These are phyloP conservation scores for Paramisgurnus dabryanus DNA, from an alignment of 2,113 vertebrate species.

Conservation along the genomic window DNA sequence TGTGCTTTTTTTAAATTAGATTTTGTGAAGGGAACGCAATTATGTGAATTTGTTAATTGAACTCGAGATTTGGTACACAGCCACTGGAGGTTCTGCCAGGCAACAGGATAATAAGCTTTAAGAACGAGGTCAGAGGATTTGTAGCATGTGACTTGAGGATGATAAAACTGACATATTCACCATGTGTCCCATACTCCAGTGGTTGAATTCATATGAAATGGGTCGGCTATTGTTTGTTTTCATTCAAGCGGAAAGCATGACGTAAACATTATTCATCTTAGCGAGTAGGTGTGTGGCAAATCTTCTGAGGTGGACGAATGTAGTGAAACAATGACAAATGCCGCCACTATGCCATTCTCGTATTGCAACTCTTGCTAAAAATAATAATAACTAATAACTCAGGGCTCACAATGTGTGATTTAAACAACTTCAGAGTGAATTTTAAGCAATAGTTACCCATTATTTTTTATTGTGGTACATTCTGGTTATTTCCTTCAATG, in stretches of 20 bases:
- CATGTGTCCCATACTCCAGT: constrained; percentile 28
- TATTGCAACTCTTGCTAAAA: constrained; percentile 1
- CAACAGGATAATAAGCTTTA: constrained; percentile 45
- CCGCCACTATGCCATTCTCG: background rate
- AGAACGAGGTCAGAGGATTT: constrained; percentile 57
- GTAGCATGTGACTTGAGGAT: constrained; percentile 35
- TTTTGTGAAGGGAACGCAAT: constrained; percentile 53
- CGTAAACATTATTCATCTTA: constrained; percentile 4
- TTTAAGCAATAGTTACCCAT: too few relatives aligned
- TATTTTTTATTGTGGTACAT: too few relatives aligned
- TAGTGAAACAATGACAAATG: background rate
- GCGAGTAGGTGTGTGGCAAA: background rate
- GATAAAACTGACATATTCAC: constrained; percentile 50
- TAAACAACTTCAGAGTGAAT: background rate
- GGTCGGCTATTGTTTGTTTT: constrained; percentile 40
- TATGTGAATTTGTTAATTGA: constrained; percentile 51
- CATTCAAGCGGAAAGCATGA: constrained; percentile 2
- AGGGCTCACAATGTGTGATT: background rate
- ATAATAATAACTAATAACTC: constrained; percentile 11
- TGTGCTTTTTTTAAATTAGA: constrained; percentile 40
- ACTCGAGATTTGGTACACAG: constrained; percentile 43
- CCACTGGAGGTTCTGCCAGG: constrained; percentile 41
- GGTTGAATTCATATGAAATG: constrained; percentile 47
- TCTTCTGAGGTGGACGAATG: background rate
- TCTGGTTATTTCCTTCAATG: too few relatives aligned